Evolutionary conservation across 2,113 vertebrate species (phyloP), one percentile per base, ranked within the genome.

Genomic region (Paramisgurnus dabryanus): DNA sequence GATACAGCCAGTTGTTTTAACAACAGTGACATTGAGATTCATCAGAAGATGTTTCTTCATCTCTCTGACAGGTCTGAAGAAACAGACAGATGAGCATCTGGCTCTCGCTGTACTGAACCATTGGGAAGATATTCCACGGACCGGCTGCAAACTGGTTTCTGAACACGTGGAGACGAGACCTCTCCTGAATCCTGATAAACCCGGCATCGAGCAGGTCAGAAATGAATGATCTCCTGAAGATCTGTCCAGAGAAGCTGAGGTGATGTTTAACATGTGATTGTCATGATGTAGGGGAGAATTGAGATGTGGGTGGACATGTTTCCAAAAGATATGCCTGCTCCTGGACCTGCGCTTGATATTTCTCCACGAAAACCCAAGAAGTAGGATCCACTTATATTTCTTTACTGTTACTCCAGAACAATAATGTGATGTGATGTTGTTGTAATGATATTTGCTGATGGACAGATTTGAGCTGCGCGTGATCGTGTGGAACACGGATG

Each of bases 251-350:
- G 17, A 3, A 17, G 12, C 49, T 8, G 8, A 18, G n/a, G 3
- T 18, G 55, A 58, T 6, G 5, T 17, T 18, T 58, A 58, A 18
- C 6, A 6, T 58, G 55, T 18, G 55, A 58, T 18, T 58, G 4
- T 58, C 6, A 6, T 17, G 61, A 69, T 67, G 34, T 91, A 99
- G 98, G 98, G 98, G 7, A 95, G 96, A 67, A 91, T 99, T 87
- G 98, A 99, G 91, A 94, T 99, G 95, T 99, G 97, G 96, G 97
- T 99, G 86, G 98, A 99, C 85, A 98, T 99, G 97, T 99, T 98
- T 84, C 95, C 97, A 43, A 96, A 95, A 94, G 95, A 98, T 65
- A 95, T 95, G 95, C 93, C 96, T 0, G 95, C 96, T 0, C 97
- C 98, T 0, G 96, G 97, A 81, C 96, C 97, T 0, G 95, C 98